These are phyloP conservation scores for Scaptomyza tumidula DNA, from an alignment of 2,888 invertebrate genomes.

Conservation along the genomic window DNA sequence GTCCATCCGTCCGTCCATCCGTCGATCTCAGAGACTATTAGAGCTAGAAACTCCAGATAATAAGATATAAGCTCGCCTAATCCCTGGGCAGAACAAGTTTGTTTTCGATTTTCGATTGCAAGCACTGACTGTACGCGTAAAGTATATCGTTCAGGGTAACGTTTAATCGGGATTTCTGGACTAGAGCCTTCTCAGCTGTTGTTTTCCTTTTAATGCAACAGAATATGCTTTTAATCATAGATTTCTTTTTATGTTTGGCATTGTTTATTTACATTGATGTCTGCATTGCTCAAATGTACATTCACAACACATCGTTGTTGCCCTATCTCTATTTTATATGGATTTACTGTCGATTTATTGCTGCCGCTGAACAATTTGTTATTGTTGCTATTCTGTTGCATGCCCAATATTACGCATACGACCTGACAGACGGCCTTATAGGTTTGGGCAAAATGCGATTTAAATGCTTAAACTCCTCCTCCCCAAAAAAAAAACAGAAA, in stretches of 20 bases:
- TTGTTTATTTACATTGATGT: conserved; percentile 22
- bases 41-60: too few relatives aligned
- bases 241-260: background rate
- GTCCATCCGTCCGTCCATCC: too few relatives aligned
- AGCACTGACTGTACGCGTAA: too few relatives aligned
- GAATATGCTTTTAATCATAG: background rate
- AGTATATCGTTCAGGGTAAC: too few relatives aligned
- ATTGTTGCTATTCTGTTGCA: conserved; percentile 20
- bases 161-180: too few relatives aligned
- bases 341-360: conserved; percentile 62
- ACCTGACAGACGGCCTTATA: conserved; percentile 41
- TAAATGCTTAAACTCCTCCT: conserved; percentile 38
- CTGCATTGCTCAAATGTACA: conserved; percentile 19
- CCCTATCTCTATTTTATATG: conserved; percentile 28
- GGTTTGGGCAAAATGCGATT: conserved; percentile 45
- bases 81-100: too few relatives aligned
- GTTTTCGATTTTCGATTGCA: too few relatives aligned
- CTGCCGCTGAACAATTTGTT: conserved; percentile 29
- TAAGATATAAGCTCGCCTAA: too few relatives aligned
- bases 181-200: too few relatives aligned
- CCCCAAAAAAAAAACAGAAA: background rate
- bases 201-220: too few relatives aligned
- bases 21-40: too few relatives aligned
- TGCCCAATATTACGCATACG: conserved; percentile 49
- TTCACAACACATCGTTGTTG: conserved; percentile 3